phyloP scores from a whole-genome alignment of 2,888 invertebrate genomes.

The Sceliomorpha sp. region DNA sequence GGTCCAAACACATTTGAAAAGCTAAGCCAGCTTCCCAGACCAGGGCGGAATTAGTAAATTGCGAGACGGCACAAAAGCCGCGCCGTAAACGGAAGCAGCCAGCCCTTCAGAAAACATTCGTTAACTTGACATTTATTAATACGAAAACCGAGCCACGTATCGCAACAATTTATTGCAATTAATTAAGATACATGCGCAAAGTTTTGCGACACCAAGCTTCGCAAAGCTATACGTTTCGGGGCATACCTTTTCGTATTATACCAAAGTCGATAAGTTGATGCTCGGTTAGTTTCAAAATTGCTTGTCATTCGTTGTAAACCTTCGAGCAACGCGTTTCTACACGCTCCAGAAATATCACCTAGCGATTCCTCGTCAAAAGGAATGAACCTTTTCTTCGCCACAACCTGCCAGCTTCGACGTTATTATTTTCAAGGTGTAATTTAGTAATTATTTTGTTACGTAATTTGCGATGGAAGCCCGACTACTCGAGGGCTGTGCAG shows the following conservation, averaged over 20 bases:
- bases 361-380: conserved; percentile 39
- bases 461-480: no score
- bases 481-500: no score
- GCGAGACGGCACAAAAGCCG: conserved; percentile 36
- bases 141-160: conserved; percentile 1
- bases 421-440: conserved; percentile 7
- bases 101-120: conserved; percentile 16
- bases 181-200: conserved; percentile 15
- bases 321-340: conserved; percentile 40
- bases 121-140: conserved; percentile 30
- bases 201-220: conserved; percentile 3
- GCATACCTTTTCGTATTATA: conserved; percentile 6
- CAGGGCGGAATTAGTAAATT: conserved; percentile 43
- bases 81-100: conserved; percentile 26
- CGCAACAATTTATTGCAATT: not conserved
- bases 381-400: conserved; percentile 36
- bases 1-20: conserved; percentile 30
- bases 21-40: conserved; percentile 37
- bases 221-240: not conserved
- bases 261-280: conserved; percentile 22
- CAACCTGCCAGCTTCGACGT: conserved; percentile 23
- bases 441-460: no score
- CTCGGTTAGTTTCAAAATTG: conserved; percentile 33
- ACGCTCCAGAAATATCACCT: conserved; percentile 27
- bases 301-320: conserved; percentile 49